phyloP scores from a whole-genome alignment of 1,140 invertebrate genomes.

The Cotesia chilonis region DNA sequence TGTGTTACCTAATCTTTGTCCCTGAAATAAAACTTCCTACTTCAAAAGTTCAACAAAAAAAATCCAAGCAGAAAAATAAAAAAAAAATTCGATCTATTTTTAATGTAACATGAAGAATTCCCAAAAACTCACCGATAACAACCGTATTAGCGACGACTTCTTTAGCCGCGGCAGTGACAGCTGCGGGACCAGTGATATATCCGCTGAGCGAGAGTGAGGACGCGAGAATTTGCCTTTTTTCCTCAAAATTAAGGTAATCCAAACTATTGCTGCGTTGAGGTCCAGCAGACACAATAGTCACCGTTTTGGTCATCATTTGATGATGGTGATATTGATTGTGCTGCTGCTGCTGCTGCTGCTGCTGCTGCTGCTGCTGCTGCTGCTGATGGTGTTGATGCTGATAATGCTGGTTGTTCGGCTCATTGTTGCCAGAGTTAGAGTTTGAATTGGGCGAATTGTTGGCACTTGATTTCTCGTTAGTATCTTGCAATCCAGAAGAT shows the following conservation, averaged over 20 bases:
- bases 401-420: slow-evolving; percentile 50
- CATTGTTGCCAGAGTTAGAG: slow-evolving; percentile 24
- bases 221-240: slow-evolving; percentile 87
- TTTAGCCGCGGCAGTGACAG: slow-evolving; percentile 71
- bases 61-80: too few species aligned
- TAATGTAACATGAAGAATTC: too few species aligned
- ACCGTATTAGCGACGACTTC: slow-evolving; percentile 66
- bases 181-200: slow-evolving; percentile 75
- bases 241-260: slow-evolving; percentile 90
- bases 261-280: slow-evolving; percentile 83
- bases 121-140: slow-evolving; percentile 64
- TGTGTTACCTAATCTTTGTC: too few species aligned
- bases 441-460: slow-evolving; percentile 27
- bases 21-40: too few species aligned
- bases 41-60: too few species aligned
- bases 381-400: slow-evolving; percentile 37
- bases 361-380: slow-evolving; percentile 38
- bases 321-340: slow-evolving; percentile 53
- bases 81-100: too few species aligned
- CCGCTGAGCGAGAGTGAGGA: slow-evolving; percentile 86
- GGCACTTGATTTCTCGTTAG: slow-evolving; percentile 50
- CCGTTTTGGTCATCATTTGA: slow-evolving; percentile 66
- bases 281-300: slow-evolving; percentile 68
- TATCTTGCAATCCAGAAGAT: slow-evolving; percentile 43
- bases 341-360: slow-evolving; percentile 55